Evolutionary conservation across 2,888 invertebrate species (phyloP), one percentile per base, ranked within the genome.

Genomic region (Agrypnus murinus): DNA sequence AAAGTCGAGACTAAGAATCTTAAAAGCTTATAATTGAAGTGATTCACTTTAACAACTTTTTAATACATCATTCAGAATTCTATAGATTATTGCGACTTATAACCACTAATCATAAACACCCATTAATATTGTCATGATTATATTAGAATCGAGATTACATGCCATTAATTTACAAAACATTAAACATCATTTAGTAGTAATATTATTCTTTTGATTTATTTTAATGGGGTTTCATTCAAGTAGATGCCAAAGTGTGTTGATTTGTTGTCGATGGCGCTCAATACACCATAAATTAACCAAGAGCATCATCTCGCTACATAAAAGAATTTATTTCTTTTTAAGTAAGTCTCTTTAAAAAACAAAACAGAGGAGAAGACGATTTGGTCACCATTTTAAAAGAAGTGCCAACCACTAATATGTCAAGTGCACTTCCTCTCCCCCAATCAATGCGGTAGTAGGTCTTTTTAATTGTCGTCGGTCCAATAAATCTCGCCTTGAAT

Each of bases 121-220:
- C 59, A 66, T 66, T 66, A 66, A 63, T 60, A 59, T 48, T 57
- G 43, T 59, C 58, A 40, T 57, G 57, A 50, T 53, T 53, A 53
- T 53, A 63, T 58, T 66, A 59, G 58, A 66, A 50, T 59, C 58
- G 46, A 50, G 58, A 66, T 66, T 66, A 58, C 58, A 66, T 48
- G 58, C 58, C 57, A 66, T 66, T 66, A 66, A 66, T 58, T 57
- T 57, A 57, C 45, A 46, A 66, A 66, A 59, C 66, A 58, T 60
- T 34, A 46, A 45, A 32, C 45, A 45, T n/a, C 46, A 32, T 32
- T 25, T 25, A 25, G 25, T 25, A 25, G 25, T 25, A 25, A 9
- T 31, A 32, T 19, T 58, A 58, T 25, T 40, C 36, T 43, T 50
- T 59, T 58, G 66, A 66, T 66, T 66, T 66, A 66, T 58, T 58